These are phyloP conservation scores for Rostratula benghalensis DNA, from an alignment of 2,113 vertebrate species.

Conservation along the genomic window DNA sequence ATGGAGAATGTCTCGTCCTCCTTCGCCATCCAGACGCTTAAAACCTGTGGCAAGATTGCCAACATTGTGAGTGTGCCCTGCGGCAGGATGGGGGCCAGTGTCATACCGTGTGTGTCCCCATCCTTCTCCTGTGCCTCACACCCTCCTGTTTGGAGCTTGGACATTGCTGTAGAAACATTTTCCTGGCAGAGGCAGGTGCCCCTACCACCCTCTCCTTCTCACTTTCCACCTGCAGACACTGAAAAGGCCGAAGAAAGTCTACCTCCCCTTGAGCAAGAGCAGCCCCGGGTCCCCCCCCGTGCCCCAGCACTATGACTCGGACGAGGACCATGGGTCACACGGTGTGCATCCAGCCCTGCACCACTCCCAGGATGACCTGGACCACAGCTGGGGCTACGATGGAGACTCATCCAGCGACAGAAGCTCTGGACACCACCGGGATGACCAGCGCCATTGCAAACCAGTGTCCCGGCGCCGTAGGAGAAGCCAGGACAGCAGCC, in stretches of 20 bases:
- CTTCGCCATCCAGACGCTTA: constrained; percentile 89
- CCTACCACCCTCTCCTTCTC: background rate
- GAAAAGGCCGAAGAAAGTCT: constrained; percentile 86
- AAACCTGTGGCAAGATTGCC: constrained; percentile 81
- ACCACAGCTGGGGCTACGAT: constrained; percentile 77
- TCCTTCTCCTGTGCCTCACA: background rate
- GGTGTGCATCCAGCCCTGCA: background rate
- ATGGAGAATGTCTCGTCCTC: constrained; percentile 87
- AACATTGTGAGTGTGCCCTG: constrained; percentile 85
- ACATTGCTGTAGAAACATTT: background rate
- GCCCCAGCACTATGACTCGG: background rate
- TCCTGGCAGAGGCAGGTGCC: background rate
- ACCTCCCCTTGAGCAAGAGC: constrained; percentile 74
- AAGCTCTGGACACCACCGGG: constrained; percentile 63
- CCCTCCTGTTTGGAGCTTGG: background rate
- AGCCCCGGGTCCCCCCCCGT: constrained; percentile 65
- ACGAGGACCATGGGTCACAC: background rate
- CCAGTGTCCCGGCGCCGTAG: background rate
- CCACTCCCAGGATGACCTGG: constrained; percentile 12
- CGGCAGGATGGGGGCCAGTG: rapidly evolving
- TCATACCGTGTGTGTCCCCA: rapidly evolving
- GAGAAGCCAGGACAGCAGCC: constrained; percentile 52
- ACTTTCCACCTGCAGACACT: constrained; percentile 78
- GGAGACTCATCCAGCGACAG: constrained; percentile 80
- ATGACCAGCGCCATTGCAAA: background rate